Conservation (phyloP, 2,888 invertebrate species). For the Agonum fuliginosum region DNA sequence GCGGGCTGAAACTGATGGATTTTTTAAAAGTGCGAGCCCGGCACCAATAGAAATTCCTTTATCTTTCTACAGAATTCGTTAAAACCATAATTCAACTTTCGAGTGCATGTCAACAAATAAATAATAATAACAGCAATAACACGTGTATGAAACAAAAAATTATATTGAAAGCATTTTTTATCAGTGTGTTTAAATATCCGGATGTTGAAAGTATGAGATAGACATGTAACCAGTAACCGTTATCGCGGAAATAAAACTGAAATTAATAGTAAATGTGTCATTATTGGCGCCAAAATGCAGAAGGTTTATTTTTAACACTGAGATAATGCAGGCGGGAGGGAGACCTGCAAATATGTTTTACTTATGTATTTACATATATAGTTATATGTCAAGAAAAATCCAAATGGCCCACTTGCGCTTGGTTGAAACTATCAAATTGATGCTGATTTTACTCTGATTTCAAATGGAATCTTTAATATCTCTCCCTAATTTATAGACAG, state of each 20-base stretch:
- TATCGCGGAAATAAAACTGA: constrained; percentile 35
- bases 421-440: too few relatives aligned
- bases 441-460: too few relatives aligned
- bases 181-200: constrained; percentile 27
- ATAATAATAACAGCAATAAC: constrained; percentile 50
- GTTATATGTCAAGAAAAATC: too few relatives aligned
- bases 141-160: constrained; percentile 45
- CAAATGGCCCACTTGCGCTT: too few relatives aligned
- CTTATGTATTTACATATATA: too few relatives aligned
- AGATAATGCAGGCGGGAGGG: not conserved
- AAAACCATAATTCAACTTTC: constrained; percentile 22
- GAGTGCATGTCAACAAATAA: constrained; percentile 31
- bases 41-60: too few relatives aligned
- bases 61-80: constrained; percentile 29
- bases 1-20: too few relatives aligned
- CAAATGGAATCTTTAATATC: too few relatives aligned
- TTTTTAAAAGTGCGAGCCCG: too few relatives aligned
- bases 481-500: too few relatives aligned
- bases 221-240: constrained; percentile 17
- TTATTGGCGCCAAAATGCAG: constrained; percentile 32
- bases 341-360: too few relatives aligned
- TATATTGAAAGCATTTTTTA: constrained; percentile 32
- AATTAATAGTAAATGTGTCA: constrained; percentile 46
- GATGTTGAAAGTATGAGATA: constrained; percentile 35
- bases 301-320: not conserved